Percentiles rank a stretch among this genome's conserved stretches.
Evolutionary conservation across 2,888 invertebrate species (phyloP).

Genomic region (Hydrotaea diabolus): DNA sequence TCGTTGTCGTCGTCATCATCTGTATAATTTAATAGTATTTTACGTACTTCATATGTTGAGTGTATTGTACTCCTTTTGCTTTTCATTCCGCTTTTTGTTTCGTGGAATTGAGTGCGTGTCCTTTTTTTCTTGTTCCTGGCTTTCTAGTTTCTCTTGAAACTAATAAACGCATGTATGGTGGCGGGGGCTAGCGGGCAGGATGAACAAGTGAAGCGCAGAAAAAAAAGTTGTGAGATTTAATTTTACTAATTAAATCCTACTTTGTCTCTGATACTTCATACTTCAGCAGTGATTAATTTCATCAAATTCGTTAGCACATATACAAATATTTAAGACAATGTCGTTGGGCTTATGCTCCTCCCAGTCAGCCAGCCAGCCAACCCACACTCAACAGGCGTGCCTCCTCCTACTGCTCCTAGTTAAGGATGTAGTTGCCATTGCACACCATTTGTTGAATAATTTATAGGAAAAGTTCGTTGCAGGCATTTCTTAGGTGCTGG

Average conservation of each 20-base stretch:
- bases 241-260: slow-evolving; percentile 67
- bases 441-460: slow-evolving; percentile 11
- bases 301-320: slow-evolving; percentile 54
- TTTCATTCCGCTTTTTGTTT: slow-evolving; percentile 12
- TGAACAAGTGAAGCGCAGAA: neutral
- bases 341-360: neutral
- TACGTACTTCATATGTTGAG: slow-evolving; percentile 45
- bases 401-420: too few species aligned
- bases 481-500: neutral
- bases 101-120: slow-evolving; percentile 60
- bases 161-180: slow-evolving; percentile 56
- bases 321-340: slow-evolving; percentile 30
- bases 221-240: slow-evolving; percentile 63
- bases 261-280: slow-evolving; percentile 62
- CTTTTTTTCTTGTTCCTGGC: slow-evolving; percentile 32
- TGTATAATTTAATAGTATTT: slow-evolving; percentile 62
- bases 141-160: slow-evolving; percentile 46
- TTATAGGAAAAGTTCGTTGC: slow-evolving; percentile 28
- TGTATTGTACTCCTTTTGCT: slow-evolving; percentile 37
- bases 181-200: neutral
- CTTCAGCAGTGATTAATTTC: slow-evolving; percentile 60
- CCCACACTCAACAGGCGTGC: too few species aligned
- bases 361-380: too few species aligned
- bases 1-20: slow-evolving; percentile 44
- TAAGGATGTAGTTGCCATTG: too few species aligned